These are phyloP conservation scores for Vipera latastei DNA, from an alignment of 2,797 vertebrate species.

Conservation along the genomic window DNA sequence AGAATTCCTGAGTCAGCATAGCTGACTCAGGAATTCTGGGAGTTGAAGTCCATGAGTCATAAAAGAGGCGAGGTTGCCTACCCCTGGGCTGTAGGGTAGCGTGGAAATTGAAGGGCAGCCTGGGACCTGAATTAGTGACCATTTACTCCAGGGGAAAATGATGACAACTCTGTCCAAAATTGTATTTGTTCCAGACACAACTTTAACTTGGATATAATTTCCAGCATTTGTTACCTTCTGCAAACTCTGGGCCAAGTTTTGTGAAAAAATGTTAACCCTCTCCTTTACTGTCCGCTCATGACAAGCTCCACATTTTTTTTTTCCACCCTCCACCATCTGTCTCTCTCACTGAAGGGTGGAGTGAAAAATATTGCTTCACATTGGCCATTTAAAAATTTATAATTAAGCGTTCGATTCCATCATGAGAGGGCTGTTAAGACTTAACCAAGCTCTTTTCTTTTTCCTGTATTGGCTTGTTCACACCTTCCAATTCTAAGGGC, in stretches of 20 bases:
- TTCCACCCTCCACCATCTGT: slow-evolving; percentile 16
- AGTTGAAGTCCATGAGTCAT: too few relatives aligned
- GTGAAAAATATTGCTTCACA: background rate
- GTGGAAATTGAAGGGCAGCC: background rate
- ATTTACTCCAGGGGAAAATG: background rate
- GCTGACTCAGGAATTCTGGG: too few relatives aligned
- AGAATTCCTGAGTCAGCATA: too few relatives aligned
- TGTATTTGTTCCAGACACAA: background rate
- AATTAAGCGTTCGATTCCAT: slow-evolving; percentile 15
- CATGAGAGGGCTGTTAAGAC: slow-evolving; percentile 48
- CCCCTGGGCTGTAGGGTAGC: background rate
- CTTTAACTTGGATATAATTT: background rate
- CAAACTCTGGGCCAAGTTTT: background rate
- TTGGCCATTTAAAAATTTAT: background rate
- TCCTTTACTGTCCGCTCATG: slow-evolving; percentile 39
- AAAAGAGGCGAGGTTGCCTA: too few relatives aligned
- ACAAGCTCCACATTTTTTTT: background rate
- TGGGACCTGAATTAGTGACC: background rate
- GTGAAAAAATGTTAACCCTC: slow-evolving; percentile 34
- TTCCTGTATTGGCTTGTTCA: background rate
- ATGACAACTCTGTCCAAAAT: background rate
- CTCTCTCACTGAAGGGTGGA: slow-evolving; percentile 29
- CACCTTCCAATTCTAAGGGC: background rate
- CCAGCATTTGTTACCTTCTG: slow-evolving; percentile 14
- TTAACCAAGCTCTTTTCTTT: background rate